Evolutionary conservation across 2,888 invertebrate species (phyloP).

Genomic region (Euclidia mi): DNA sequence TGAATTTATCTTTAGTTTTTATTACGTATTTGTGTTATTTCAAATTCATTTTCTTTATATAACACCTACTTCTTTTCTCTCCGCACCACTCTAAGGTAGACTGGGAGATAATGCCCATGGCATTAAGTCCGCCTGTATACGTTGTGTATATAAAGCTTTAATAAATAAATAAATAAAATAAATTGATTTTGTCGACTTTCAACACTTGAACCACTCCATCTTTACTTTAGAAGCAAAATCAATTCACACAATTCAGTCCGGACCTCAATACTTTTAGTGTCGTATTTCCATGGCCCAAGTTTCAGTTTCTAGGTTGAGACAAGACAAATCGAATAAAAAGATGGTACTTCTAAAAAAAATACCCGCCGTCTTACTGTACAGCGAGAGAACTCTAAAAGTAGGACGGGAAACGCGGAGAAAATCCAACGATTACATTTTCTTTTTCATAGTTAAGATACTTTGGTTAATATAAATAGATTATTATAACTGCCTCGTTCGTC

Average conservation of each 20-base stretch:
- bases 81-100: too few species aligned
- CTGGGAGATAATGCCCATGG: too few species aligned
- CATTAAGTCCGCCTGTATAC: too few species aligned
- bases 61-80: too few species aligned
- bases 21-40: too few species aligned
- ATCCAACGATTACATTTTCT: conserved; percentile 41
- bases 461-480: too few species aligned
- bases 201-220: neutral
- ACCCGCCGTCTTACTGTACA: neutral
- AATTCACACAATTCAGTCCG: neutral
- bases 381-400: conserved; percentile 24
- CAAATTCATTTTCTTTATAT: too few species aligned
- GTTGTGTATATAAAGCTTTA: too few species aligned
- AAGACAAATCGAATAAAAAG: conserved; percentile 43
- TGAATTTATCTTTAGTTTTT: too few species aligned
- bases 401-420: conserved; percentile 29
- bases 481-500: too few species aligned
- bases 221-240: too few species aligned
- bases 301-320: conserved; percentile 37
- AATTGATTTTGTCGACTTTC: neutral
- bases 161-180: too few species aligned
- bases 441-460: conserved; percentile 17
- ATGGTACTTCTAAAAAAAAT: conserved; percentile 13
- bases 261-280: conserved; percentile 6
- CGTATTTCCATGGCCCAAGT: neutral